Base-by-base conservation (phyloP, 2,888 invertebrate species). In the Candidula unifasciata region DNA sequence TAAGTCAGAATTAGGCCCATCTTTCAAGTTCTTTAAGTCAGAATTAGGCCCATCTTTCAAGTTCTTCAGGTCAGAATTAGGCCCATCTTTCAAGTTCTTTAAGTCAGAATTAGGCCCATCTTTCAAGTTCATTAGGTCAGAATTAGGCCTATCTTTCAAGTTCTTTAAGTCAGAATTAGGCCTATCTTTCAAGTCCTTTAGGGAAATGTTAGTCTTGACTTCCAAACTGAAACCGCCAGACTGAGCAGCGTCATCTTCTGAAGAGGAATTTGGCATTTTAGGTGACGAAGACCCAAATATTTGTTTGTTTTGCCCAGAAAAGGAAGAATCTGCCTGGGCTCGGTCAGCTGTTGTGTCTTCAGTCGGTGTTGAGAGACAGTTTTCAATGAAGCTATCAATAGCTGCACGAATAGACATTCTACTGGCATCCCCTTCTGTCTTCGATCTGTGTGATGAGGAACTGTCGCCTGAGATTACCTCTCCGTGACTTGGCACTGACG, bases 351-450 rank as follows among this genome's bases (percentile, higher is more conserved):
- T n/a, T 57, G n/a, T 54, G 27, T 54, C 77, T n/a, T 73, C 73
- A 24, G 44, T 73, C 21, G 73, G 27, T 27, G 77, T 81, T 13
- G 82, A 82, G 24, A 87, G 79, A 52, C 87, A 87, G 35, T 80
- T 84, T 68, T 87, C 87, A 33, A 87, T 87, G 57, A 85, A 85
- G 3, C 85, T 74, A 64, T 87, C 87, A 5, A 87, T 87, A 81
- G 86, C 87, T 2, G 85, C 86, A 24, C 87, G 86, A 2, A 87
- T 86, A 10, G 87, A 87, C 80, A 86, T 84, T 18, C 78, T 66
- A 66, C 84, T 80, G 24, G 83, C 57, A 16, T 87, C 87, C 33
- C 71, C 35, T 30, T 85, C 85, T 13, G 57, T 64, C n/a, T 68
- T 79, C 2, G 52, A 24, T 60, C 30, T 18, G 35, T 35, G 27